Percentiles rank a stretch among this genome's conserved stretches.
These are phyloP conservation scores for Leptodactylus fuscus DNA, from an alignment of 2,113 vertebrate genomes.

Conservation along the genomic window DNA sequence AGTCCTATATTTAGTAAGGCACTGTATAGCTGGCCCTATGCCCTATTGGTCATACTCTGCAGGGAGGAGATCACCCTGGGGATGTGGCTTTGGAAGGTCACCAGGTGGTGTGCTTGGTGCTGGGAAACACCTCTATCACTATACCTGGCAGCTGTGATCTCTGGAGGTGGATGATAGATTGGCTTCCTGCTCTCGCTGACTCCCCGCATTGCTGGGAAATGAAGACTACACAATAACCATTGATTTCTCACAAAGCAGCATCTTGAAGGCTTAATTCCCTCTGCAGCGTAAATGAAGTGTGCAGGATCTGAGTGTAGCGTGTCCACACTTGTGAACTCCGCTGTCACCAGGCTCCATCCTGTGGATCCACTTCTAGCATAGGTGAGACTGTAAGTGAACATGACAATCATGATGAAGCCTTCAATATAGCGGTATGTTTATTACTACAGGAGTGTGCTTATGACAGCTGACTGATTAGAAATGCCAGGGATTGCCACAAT, in stretches of 20 bases:
- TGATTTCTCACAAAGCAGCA: conserved; percentile 16
- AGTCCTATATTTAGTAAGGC: not conserved
- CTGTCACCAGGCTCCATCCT: conserved; percentile 62
- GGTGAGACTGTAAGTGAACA: conserved; percentile 63
- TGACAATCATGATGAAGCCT: not conserved
- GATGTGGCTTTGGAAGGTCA: conserved; percentile 38
- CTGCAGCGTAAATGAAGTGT: conserved; percentile 57
- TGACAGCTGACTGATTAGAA: not conserved
- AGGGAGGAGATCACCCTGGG: not conserved
- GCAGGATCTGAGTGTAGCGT: conserved; percentile 46
- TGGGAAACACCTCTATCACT: not conserved
- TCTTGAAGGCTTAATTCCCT: conserved; percentile 23
- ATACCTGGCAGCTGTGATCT: not conserved
- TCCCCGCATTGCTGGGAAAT: not conserved
- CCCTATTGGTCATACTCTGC: not conserved
- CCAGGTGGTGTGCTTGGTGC: conserved; percentile 8
- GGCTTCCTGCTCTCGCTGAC: not conserved
- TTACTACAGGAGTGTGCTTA: not conserved
- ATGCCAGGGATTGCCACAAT: no score
- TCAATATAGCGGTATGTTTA: not conserved
- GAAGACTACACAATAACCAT: not conserved
- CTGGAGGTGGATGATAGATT: not conserved
- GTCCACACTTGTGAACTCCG: conserved; percentile 58
- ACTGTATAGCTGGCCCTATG: no score
- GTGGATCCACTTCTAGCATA: conserved; percentile 43